Percentiles rank a stretch among this genome's conserved stretches.
Conservation (phyloP, 2,113 vertebrate species). For the Malaclemys terrapin region DNA sequence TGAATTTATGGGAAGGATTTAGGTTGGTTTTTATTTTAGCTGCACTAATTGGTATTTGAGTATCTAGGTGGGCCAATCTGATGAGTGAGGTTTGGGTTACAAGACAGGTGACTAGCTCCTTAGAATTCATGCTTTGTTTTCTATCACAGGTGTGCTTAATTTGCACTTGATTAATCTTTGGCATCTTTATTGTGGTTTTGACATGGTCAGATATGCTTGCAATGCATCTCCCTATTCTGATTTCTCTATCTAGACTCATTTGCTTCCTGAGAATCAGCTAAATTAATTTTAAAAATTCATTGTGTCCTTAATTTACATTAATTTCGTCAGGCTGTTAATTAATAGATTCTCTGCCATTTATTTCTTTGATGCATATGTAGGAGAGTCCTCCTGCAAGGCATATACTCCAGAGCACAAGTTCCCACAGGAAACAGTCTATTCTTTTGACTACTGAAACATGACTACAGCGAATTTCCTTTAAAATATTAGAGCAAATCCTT, state of each 20-base stretch:
- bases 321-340: background rate
- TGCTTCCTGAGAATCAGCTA: conserved; percentile 5
- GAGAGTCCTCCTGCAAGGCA: background rate
- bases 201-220: conserved; percentile 12
- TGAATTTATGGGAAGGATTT: background rate
- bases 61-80: background rate
- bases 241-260: conserved; percentile 28
- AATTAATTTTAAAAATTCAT: background rate
- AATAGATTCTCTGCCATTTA: background rate
- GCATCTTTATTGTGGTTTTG: conserved; percentile 51
- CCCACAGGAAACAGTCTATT: background rate
- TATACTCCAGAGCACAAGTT: accelerated
- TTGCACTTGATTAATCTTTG: background rate
- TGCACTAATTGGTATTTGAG: background rate
- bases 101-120: conserved; percentile 31
- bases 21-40: conserved; percentile 8
- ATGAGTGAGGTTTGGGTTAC: background rate
- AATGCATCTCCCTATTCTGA: conserved; percentile 1
- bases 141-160: conserved; percentile 27
- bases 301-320: conserved; percentile 39
- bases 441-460: background rate
- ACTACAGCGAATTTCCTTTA: background rate
- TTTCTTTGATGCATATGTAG: background rate
- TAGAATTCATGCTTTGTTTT: conserved; percentile 43
- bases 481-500: background rate